Base-by-base conservation (phyloP, 2,888 invertebrate species). In the Argyresthia albistria region DNA sequence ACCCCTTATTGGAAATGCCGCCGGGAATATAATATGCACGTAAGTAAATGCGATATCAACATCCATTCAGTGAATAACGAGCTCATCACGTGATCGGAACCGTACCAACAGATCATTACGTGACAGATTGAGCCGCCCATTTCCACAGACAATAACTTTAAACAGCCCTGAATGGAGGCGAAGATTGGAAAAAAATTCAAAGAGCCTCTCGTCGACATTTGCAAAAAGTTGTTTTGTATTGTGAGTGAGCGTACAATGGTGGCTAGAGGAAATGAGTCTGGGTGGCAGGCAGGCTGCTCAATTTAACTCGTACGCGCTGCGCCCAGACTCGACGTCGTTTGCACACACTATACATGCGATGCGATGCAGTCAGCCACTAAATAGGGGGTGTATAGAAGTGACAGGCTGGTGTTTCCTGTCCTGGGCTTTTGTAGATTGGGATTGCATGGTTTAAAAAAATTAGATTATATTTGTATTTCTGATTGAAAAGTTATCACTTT, bases 131-230 rank as follows among this genome's bases (percentile, higher is more conserved):
- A 2, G 25, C 25, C 45, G 45, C 45, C 45, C 15, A 45, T 9
- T 14, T 45, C 45, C 25, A 35, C 69, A 80, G 79, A 82, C 81
- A 80, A 83, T 80, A 80, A 79, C 76, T 75, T 79, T 79, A 70
- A 72, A 73, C 75, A 71, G 70, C 67, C 8, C 69, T 79, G 82
- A 84, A 84, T 80, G 69, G 80, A 80, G 69, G 78, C 78, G 79
- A 80, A 83, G 80, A 86, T 86, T 84, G 83, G 82, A 78, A 83
- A 81, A n/a, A 78, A 81, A 80, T 82, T 83, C 82, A 82, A 82
- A 84, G 81, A 78, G 73, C 73, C 82, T 83, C 83, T 83, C 80
- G 83, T 82, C 70, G 80, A 80, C 84, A 82, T 83, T 82, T 74
- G 76, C 78, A 79, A 70, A 68, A 58, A 83, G 81, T 42, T 84